These are phyloP conservation scores for Tenthredo scrophulariae DNA, from an alignment of 2,888 invertebrate species.

Conservation along the genomic window DNA sequence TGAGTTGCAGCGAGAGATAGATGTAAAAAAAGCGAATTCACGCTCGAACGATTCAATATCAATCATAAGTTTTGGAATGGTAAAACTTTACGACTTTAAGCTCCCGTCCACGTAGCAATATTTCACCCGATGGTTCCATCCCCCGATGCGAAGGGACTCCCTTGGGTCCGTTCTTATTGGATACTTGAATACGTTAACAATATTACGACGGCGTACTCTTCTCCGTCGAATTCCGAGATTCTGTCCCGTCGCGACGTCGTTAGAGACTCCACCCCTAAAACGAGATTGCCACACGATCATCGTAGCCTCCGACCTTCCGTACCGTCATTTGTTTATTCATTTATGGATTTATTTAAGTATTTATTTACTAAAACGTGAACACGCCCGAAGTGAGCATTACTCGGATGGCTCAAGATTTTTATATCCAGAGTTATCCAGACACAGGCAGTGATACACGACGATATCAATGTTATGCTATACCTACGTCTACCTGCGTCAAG, in stretches of 20 bases:
- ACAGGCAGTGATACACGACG: background rate
- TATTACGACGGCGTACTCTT: constrained; percentile 36
- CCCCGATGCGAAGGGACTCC: constrained; percentile 13
- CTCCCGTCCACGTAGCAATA: constrained; percentile 40
- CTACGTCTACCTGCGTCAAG: background rate
- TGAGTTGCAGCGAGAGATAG: background rate
- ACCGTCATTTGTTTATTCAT: constrained; percentile 3
- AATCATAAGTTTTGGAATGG: constrained; percentile 43
- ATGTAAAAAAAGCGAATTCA: constrained; percentile 18
- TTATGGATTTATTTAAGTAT: background rate
- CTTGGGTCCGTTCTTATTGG: constrained; percentile 46
- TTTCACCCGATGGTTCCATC: constrained; percentile 19
- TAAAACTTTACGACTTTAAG: constrained; percentile 47
- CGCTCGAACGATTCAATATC: constrained; percentile 50
- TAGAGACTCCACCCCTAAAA: background rate
- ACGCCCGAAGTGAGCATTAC: background rate
- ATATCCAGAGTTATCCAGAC: background rate
- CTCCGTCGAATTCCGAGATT: background rate
- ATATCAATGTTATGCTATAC: background rate
- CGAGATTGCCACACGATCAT: constrained; percentile 7
- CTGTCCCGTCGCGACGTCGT: constrained; percentile 19
- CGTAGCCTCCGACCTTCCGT: background rate
- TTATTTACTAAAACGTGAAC: background rate
- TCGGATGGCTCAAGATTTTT: background rate
- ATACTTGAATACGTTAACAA: constrained; percentile 44